Evolutionary conservation across 2,113 vertebrate genomes (phyloP), one percentile per base, ranked within the genome.

Genomic region (Hippotragus niger): DNA sequence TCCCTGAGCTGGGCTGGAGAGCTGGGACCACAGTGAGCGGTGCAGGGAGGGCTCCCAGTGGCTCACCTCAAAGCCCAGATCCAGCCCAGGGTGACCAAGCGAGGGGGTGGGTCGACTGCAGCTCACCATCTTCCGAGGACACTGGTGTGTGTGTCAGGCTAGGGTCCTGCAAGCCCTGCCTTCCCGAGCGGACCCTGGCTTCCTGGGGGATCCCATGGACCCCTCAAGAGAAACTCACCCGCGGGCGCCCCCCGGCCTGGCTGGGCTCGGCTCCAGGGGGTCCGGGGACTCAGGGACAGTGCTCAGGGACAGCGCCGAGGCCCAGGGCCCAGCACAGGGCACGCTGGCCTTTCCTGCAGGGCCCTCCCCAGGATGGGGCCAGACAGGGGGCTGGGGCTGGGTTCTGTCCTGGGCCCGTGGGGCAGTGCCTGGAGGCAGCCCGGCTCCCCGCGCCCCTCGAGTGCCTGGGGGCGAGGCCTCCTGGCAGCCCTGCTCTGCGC

Each of bases 51-150:
- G 40, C 53, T 21, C 10, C 10, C 53, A 2, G 60, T 0, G 15
- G 17, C 36, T n/a, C 58, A 9, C 29, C 57, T 15, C 2, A 0
- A 15, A 15, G 19, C n/a, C 53, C 17, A 5, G n/a, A 21, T 14
- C 11, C 10, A 8, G 60, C 43, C 19, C 27, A 74, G 52, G 15
- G 82, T 11, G 82, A 10, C 3, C 27, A 2, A 7, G 3, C 1
- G 5, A 33, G 23, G 29, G 0, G 0, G 43, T 0, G 7, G 17
- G 58, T 5, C 0, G 0, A n/a, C 19, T 4, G 13, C 21, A 5
- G 31, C 25, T 82, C 3, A 2, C 1, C 1, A 0, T 80, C 27
- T 76, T 40, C 45, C 1, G 31, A 82, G 43, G 50, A 55, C n/a
- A 12, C 5, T 4, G 16, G 36, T 3, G 0, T 14, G 6, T 0